Evolutionary conservation across 2,113 vertebrate genomes (phyloP).

Genomic region (Gallinago paraguaiae): DNA sequence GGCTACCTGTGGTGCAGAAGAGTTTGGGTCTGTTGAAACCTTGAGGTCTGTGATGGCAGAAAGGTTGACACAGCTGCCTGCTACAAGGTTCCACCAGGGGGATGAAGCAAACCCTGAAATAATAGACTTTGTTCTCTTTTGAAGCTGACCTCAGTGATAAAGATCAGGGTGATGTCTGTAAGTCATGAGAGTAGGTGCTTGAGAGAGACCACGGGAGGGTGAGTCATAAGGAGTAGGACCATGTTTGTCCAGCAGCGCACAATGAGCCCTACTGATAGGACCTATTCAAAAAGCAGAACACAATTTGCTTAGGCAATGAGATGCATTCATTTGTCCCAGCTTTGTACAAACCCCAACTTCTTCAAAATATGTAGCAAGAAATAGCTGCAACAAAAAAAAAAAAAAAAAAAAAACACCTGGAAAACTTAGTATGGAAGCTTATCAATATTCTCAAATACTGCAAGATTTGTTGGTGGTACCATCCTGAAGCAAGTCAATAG

Average conservation of each 20-base stretch:
- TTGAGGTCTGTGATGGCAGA: not conserved
- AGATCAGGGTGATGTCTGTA: not conserved
- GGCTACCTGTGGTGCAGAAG: not conserved
- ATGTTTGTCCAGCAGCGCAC: not conserved
- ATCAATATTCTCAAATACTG: not conserved
- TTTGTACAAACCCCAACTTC: not conserved
- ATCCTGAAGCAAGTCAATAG: not conserved
- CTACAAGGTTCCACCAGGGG: not conserved
- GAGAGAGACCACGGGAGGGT: not conserved
- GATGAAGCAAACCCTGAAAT: not conserved
- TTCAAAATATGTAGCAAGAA: constrained; percentile 14
- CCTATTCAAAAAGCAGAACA: not conserved
- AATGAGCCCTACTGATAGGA: not conserved
- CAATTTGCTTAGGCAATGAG: not conserved
- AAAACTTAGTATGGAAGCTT: not conserved
- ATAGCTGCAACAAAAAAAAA: not conserved
- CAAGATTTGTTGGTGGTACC: not conserved
- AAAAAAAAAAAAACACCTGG: too few species aligned
- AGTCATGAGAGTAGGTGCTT: constrained; percentile 31
- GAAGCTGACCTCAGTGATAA: not conserved
- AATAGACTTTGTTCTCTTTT: not conserved
- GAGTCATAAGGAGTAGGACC: not conserved
- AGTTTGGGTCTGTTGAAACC: not conserved
- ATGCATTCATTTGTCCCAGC: not conserved
- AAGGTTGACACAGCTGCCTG: not conserved